phyloP scores from a whole-genome alignment of 2,888 invertebrate species.

The Drosophila cognata region DNA sequence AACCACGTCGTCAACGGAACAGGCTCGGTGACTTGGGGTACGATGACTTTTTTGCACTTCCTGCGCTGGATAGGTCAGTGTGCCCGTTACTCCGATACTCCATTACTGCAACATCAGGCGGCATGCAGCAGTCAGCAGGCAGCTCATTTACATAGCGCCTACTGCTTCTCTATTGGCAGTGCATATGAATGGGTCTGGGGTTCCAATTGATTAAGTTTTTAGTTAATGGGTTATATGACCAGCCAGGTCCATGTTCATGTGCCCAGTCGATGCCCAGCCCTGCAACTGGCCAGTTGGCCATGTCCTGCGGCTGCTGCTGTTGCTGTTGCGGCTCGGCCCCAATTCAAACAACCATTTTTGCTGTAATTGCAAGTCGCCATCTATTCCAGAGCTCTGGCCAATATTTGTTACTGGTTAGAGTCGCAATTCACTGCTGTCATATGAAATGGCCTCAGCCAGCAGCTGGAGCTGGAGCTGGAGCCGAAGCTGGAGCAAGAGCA shows the following conservation, averaged over 20 bases:
- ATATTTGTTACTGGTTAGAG: constrained; percentile 76
- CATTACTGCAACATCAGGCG: neutral
- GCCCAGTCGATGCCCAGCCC: constrained; percentile 17
- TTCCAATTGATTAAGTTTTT: constrained; percentile 84
- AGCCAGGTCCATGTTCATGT: constrained; percentile 17
- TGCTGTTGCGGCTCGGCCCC: constrained; percentile 6
- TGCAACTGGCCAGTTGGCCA: constrained; percentile 25
- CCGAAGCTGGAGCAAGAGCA: neutral
- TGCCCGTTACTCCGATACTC: constrained; percentile 15
- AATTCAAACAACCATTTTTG: constrained; percentile 73
- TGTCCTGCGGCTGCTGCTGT: constrained; percentile 55
- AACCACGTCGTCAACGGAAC: constrained; percentile 35
- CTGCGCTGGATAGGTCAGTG: constrained; percentile 13
- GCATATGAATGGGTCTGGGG: constrained; percentile 61
- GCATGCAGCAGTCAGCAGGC: neutral
- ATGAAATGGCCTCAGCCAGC: constrained; percentile 45
- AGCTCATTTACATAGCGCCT: constrained; percentile 41
- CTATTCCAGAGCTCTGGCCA: constrained; percentile 53
- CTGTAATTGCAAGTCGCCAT: constrained; percentile 76
- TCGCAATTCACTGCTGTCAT: constrained; percentile 70
- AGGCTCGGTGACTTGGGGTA: neutral
- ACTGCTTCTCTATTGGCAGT: constrained; percentile 34
- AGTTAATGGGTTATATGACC: constrained; percentile 83
- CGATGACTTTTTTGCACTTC: constrained; percentile 12
- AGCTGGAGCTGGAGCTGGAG: neutral